These are phyloP conservation scores for Tragelaphus buxtoni DNA, from an alignment of 2,113 vertebrate species.

Conservation along the genomic window DNA sequence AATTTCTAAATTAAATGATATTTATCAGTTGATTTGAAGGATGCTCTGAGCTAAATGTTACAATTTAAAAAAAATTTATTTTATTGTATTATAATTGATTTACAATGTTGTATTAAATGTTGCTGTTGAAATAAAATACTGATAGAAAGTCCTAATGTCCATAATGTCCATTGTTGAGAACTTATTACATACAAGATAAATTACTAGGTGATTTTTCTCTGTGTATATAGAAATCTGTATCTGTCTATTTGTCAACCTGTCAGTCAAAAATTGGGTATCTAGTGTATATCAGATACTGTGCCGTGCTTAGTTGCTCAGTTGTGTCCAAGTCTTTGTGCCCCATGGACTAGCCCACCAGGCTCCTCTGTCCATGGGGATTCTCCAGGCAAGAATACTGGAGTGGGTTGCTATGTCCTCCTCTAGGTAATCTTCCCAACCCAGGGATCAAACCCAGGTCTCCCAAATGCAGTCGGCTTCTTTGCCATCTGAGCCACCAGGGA, in stretches of 20 bases:
- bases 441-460: not conserved
- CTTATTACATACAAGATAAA: not conserved
- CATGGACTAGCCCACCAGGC: not conserved
- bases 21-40: constrained; percentile 26
- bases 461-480: not conserved
- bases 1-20: not conserved
- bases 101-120: not conserved
- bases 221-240: not conserved
- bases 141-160: not conserved
- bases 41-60: not conserved
- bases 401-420: not conserved
- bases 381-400: not conserved
- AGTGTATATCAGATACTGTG: not conserved
- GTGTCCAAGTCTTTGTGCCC: not conserved
- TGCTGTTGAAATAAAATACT: not conserved
- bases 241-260: not conserved
- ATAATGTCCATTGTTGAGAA: not conserved
- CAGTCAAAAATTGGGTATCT: not conserved
- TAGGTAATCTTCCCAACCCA: not conserved
- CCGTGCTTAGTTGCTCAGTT: not conserved
- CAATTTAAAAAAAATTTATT: not conserved
- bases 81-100: not conserved
- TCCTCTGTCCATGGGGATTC: not conserved
- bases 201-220: not conserved
- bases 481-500: not conserved